phyloP scores from a whole-genome alignment of 2,888 invertebrate genomes.

The Nasonovia ribisnigri region DNA sequence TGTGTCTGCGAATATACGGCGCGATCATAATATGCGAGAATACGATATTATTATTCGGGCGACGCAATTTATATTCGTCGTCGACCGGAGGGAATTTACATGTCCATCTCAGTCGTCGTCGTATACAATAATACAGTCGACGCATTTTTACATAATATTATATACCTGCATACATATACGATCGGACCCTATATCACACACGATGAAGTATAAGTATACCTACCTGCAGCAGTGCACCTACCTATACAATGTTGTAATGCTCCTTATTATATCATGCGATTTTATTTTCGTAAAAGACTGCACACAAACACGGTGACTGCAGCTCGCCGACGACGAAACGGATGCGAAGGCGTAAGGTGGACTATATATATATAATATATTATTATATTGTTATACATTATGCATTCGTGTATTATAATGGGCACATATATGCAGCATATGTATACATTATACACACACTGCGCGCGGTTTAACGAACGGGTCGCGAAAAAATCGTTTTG shows the following conservation, averaged over 20 bases:
- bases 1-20: conserved; percentile 18
- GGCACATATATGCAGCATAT: background rate
- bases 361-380: background rate
- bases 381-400: background rate
- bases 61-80: conserved; percentile 55
- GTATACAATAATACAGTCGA: background rate
- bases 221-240: background rate
- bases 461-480: background rate
- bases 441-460: background rate
- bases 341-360: conserved; percentile 22
- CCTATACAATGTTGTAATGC: background rate
- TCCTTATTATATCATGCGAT: background rate
- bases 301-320: too few species aligned
- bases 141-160: conserved; percentile 42
- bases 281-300: conserved; percentile 17
- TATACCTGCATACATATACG: background rate
- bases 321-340: background rate
- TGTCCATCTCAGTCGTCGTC: conserved; percentile 19
- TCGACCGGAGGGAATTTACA: conserved; percentile 44
- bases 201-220: background rate
- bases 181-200: background rate
- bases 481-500: conserved; percentile 14
- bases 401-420: background rate
- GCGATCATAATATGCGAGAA: background rate
- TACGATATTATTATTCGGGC: conserved; percentile 23